Base-by-base conservation (phyloP, 2,113 vertebrate species). In the Canis aureus region DNA sequence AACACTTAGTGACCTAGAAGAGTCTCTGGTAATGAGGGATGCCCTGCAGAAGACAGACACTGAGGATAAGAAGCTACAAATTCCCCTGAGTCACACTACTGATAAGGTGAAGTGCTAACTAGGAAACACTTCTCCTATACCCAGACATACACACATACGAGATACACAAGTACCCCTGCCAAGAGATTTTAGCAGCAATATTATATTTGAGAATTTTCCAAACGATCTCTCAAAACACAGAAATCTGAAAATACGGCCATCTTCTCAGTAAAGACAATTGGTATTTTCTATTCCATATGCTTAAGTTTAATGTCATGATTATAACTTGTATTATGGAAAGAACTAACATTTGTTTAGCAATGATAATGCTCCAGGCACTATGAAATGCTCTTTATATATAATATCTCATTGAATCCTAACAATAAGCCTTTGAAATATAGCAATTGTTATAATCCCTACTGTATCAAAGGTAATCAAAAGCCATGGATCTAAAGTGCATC, bases 401-500 rank as follows among this genome's bases (percentile, higher is more conserved):
- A 23, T 22, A 69, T 35, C 29, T 53, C 29, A 29, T 2, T 16
- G 73, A 90, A 57, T 81, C 29, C n/a, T 62, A 62, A 69, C 23
- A 43, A 43, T 32, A 57, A 13, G 22, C 15, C 43, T 79, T 7
- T 49, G 38, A 83, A 74, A 67, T 10, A 35, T 9, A 73, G 27
- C n/a, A 38, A n/a, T 35, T 49, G 27, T 76, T 25, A 57, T 20
- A n/a, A 38, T 57, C 8, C 13, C 38, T 27, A 4, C 55, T 3
- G 3, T 38, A 69, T 64, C 29, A 8, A n/a, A 80, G 13, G 16
- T 10, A 32, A 27, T 38, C n/a, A 43, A 29, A 53, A 62, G 5
- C 10, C 29, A 19, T 2, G 3, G 60, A 49, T 23, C 11, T 2
- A 5, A 23, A 71, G 11, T 12, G 0, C 9, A 1, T 4, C 9